These are phyloP conservation scores for Lithosia quadra DNA, from an alignment of 2,888 invertebrate species.

Conservation along the genomic window DNA sequence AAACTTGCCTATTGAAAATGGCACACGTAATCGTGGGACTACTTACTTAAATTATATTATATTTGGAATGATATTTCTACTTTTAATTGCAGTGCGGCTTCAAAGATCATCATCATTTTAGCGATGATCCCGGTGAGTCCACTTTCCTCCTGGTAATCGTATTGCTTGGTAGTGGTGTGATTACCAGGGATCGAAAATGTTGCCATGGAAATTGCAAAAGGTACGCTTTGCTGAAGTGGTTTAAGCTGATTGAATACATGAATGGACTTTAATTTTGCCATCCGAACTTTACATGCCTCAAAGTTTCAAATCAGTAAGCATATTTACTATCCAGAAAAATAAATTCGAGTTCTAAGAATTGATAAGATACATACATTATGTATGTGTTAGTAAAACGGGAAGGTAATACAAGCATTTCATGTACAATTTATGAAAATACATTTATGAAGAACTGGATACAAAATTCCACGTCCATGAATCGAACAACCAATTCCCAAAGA, in stretches of 20 bases:
- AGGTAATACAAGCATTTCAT: background rate
- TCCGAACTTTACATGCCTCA: background rate
- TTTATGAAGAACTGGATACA: too few relatives aligned
- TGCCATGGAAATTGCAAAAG: too few relatives aligned
- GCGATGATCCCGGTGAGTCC: background rate
- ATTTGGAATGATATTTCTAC: background rate
- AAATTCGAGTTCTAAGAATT: background rate
- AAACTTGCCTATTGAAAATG: constrained; percentile 24
- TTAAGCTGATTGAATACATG: background rate
- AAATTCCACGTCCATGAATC: constrained; percentile 10
- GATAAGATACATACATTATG: background rate
- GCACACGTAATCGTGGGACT: background rate
- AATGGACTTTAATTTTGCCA: background rate
- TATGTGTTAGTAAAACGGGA: background rate
- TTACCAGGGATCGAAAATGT: background rate
- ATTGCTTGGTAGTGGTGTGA: too few relatives aligned
- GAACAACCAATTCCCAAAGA: constrained; percentile 27
- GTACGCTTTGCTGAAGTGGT: background rate
- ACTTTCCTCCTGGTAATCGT: background rate
- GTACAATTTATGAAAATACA: constrained; percentile 5
- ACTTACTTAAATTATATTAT: background rate
- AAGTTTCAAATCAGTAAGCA: too few relatives aligned
- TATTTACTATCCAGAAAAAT: too few relatives aligned
- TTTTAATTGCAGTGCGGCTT: background rate
- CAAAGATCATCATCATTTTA: background rate